A percentile compares a stretch with the other conserved stretches of the same genome.
Conservation (phyloP, 2,888 invertebrate genomes). For the Rhyacophila evoluta region DNA sequence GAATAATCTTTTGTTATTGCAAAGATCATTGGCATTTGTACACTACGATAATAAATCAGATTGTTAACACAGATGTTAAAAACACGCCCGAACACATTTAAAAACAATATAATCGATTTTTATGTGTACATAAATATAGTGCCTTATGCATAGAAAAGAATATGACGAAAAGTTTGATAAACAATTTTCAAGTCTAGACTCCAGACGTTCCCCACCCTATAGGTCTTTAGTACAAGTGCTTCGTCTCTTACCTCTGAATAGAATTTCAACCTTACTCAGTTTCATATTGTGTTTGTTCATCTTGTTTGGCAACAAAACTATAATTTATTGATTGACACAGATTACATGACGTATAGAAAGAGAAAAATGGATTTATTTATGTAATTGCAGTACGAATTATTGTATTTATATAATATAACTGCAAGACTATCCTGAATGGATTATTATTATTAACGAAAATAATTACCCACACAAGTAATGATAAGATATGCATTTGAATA, state of each 20-base stretch:
- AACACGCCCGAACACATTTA: not conserved
- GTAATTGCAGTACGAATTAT: too few relatives aligned
- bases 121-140: not conserved
- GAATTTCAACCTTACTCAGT: not conserved
- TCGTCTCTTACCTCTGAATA: not conserved
- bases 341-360: too few relatives aligned
- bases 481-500: too few relatives aligned
- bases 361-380: too few relatives aligned
- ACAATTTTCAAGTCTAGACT: constrained; percentile 4
- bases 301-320: not conserved
- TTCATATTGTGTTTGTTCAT: not conserved
- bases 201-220: not conserved
- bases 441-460: too few relatives aligned
- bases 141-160: not conserved
- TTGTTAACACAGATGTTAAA: not conserved
- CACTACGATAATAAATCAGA: not conserved
- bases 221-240: not conserved
- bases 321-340: too few relatives aligned
- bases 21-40: too few relatives aligned
- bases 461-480: too few relatives aligned
- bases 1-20: too few relatives aligned
- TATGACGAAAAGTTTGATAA: not conserved
- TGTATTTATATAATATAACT: too few relatives aligned
- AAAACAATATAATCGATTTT: too few relatives aligned
- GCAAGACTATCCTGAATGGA: too few relatives aligned